Evolutionary conservation across 2,113 vertebrate genomes (phyloP), one percentile per base, ranked within the genome.

Genomic region (Rhinogobius similis): DNA sequence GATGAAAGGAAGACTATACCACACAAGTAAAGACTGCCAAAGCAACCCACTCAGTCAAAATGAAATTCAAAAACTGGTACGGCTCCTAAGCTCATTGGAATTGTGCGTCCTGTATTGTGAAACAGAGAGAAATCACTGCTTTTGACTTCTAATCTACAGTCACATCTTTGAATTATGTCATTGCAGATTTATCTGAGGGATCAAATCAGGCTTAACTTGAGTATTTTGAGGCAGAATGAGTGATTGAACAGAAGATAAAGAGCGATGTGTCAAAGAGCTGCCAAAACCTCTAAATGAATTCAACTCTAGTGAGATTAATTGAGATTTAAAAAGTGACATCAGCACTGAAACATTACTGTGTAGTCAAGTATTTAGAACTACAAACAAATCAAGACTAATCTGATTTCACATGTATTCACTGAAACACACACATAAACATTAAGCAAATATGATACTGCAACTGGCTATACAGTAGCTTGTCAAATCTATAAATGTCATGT

Each of bases 1-100:
- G 81, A 87, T 81, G 67, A 83, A 84, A 82, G 78, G 62, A 52
- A 82, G 79, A 84, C 81, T 68, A 72, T 76, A 69, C 70, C 72
- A 70, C 74, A 78, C 76, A 83, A 76, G 76, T 53, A 48, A 59
- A 78, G 29, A 44, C 52, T 50, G 65, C 65, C 69, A 79, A 75
- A 78, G 71, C 52, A 71, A 69, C 11, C 14, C 2, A 8, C 32
- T 67, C 61, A 79, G 81, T 74, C 32, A 50, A 63, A 84, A 84
- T 79, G 68, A 71, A 84, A n/a, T 21, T 50, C 68, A 82, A 74
- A 84, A 67, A 52, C 71, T 71, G 41, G 39, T 5, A 24, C 38
- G 62, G 63, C 1, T 62, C 78, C 72, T 76, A 58, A 58, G 65
- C 1, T 62, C 77, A 77, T 76, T 62, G 52, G 66, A 81, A 79